phyloP scores from a whole-genome alignment of 2,888 invertebrate genomes.

The Melanostoma scalare region DNA sequence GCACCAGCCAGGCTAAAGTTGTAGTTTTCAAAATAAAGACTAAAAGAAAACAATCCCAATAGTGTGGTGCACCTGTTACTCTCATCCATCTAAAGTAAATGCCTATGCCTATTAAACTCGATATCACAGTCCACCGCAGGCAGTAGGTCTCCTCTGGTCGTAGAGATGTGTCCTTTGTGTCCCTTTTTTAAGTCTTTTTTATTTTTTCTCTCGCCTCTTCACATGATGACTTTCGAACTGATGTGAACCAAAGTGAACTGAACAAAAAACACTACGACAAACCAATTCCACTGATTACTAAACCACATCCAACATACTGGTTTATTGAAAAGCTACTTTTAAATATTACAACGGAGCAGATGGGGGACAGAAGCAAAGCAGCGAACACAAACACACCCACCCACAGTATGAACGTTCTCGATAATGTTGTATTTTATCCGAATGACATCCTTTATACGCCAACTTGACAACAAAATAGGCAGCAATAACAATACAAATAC shows the following conservation, averaged over 20 bases:
- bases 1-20: background rate
- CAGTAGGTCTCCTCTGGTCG: constrained; percentile 9
- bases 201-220: constrained; percentile 21
- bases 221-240: constrained; percentile 58
- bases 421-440: constrained; percentile 66
- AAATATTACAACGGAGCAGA: constrained; percentile 56
- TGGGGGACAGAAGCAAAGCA: background rate
- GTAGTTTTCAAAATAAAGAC: background rate
- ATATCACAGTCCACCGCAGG: constrained; percentile 52
- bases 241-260: constrained; percentile 37
- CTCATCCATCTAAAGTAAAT: constrained; percentile 56
- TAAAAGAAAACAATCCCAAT: constrained; percentile 48
- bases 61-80: constrained; percentile 64
- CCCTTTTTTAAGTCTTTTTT: constrained; percentile 13
- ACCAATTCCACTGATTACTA: constrained; percentile 71
- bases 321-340: constrained; percentile 59
- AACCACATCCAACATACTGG: constrained; percentile 57
- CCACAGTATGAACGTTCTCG: constrained; percentile 35
- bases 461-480: constrained; percentile 64
- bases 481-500: constrained; percentile 11
- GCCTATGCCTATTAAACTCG: constrained; percentile 62
- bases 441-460: constrained; percentile 67
- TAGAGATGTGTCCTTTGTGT: constrained; percentile 29
- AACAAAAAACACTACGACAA: constrained; percentile 38
- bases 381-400: background rate